Percentiles rank a stretch among this genome's conserved stretches.
These are phyloP conservation scores for Gerris lacustris DNA, from an alignment of 2,888 invertebrate species.

Conservation along the genomic window DNA sequence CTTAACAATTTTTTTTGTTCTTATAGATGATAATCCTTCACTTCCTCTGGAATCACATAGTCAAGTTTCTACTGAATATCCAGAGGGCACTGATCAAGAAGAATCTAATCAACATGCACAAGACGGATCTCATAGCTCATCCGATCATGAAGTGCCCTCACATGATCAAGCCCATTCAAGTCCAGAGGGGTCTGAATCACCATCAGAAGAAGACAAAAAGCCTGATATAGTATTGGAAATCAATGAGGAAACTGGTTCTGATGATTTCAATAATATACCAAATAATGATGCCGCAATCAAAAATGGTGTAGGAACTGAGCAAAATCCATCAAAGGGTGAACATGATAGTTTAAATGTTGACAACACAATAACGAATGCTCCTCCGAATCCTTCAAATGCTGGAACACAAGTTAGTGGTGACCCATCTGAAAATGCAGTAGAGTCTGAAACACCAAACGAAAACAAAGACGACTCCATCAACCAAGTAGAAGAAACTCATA, in stretches of 20 bases:
- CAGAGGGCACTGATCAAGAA: slow-evolving; percentile 5
- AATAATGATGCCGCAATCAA: no score
- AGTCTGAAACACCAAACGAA: not conserved
- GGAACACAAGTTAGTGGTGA: no score
- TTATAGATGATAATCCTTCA: slow-evolving; percentile 35
- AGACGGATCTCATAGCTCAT: slow-evolving; percentile 6
- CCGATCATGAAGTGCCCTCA: not conserved
- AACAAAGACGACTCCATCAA: slow-evolving; percentile 12
- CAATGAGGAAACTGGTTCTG: slow-evolving; percentile 5
- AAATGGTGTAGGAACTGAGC: not conserved
- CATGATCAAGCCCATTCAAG: not conserved
- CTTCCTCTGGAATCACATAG: slow-evolving; percentile 42
- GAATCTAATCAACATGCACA: not conserved
- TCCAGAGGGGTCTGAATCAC: not conserved
- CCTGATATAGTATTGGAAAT: not conserved
- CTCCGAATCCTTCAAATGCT: no score
- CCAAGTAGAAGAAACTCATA: slow-evolving; percentile 11
- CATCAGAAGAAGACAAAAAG: not conserved
- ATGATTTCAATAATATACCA: not conserved
- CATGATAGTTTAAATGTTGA: not conserved
- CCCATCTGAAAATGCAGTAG: not conserved
- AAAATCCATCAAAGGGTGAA: not conserved
- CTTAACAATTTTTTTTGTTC: slow-evolving; percentile 16
- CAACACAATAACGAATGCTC: no score
- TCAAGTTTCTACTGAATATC: slow-evolving; percentile 29